Evolutionary conservation across 2,888 invertebrate species (phyloP), one percentile per base, ranked within the genome.

Genomic region (Leuctra nigra): DNA sequence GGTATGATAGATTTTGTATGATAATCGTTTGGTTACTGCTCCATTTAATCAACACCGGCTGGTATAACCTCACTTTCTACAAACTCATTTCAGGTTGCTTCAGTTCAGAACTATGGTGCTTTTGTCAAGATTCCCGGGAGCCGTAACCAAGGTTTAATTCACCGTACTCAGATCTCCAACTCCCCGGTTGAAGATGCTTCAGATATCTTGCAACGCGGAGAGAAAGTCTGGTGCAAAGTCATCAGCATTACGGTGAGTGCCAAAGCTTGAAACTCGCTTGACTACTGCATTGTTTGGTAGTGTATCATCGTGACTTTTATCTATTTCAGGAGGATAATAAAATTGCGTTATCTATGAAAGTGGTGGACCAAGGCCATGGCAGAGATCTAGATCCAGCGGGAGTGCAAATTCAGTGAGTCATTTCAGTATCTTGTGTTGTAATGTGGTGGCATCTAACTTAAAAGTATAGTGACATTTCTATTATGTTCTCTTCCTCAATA

Each of bases 101-200:
- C 72, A 24, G 67, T 73, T 16, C 73, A 73, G 59, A 71, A 69
- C 64, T 73, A 73, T 63, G 73, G 73, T 57, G 73, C 73, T 20
- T 73, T 73, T 59, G 64, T 73, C 18, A 67, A 66, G 64, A 72
- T 73, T 53, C 73, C 73, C 13, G 73, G 72, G 23, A 67, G 65
- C 59, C 61, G 65, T 35, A 67, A 68, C 53, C 73, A 73, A 58
- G 73, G 73, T 4, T 62, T 73, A 48, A 67, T 73, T 63, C 73
- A 73, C 59, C 61, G 63, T 14, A 63, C 53, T 35, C 64, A 73
- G 68, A 63, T 73, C 22, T 73, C 73, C 47, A 63, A 67, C 35
- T 59, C 64, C 38, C 65, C 66, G 53, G 69, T 73, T 18, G 70
- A 72, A 53, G 69, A 73, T 66, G 72, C 68, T 2, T 62, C 66